A percentile compares a stretch with the other conserved stretches of the same genome.
Conservation (phyloP, 2,888 invertebrate species). For the Nemoura dubitans region DNA sequence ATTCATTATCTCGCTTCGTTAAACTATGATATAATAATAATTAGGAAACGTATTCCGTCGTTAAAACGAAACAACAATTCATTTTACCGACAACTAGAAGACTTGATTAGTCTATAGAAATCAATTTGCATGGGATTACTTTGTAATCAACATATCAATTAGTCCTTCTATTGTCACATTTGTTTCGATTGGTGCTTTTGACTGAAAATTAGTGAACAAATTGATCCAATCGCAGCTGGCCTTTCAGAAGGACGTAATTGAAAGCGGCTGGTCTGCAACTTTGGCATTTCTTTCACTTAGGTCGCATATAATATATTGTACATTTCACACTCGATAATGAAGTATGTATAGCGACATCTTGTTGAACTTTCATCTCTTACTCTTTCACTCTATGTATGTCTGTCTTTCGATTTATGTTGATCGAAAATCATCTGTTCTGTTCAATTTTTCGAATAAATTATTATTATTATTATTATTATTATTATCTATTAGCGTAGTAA, state of each 20-base stretch:
- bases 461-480: neutral
- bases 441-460: neutral
- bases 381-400: neutral
- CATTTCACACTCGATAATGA: neutral
- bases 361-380: neutral
- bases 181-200: neutral
- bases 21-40: neutral
- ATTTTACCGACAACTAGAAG: slow-evolving; percentile 7
- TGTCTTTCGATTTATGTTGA: neutral
- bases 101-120: neutral
- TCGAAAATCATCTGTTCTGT: slow-evolving; percentile 12
- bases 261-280: too few species aligned
- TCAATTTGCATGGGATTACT: neutral
- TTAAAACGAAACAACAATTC: neutral
- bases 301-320: neutral
- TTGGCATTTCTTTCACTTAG: too few species aligned
- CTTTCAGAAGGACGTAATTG: neutral
- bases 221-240: neutral
- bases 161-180: neutral
- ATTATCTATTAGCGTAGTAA: neutral
- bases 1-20: slow-evolving; percentile 13
- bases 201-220: neutral
- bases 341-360: neutral
- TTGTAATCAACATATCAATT: neutral
- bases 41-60: neutral